Evolutionary conservation across 2,888 invertebrate species (phyloP).

Genomic region (Drosophila formosana): DNA sequence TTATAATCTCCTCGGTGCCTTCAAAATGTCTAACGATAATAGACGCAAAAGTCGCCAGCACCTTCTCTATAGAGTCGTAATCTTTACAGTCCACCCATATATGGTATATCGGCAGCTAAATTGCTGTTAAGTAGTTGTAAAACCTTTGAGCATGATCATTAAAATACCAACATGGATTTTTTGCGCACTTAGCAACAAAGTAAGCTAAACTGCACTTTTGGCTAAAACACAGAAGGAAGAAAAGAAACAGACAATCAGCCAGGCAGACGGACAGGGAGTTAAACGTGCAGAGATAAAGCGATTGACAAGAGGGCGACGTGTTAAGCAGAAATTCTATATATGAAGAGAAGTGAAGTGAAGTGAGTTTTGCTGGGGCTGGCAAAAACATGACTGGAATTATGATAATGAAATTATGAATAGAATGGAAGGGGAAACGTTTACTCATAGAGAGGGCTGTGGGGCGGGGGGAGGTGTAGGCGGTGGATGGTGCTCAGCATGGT

Average conservation of each 20-base stretch:
- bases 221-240: constrained; percentile 5
- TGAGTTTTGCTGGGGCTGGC: constrained; percentile 21
- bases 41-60: not conserved
- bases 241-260: constrained; percentile 17
- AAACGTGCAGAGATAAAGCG: constrained; percentile 62
- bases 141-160: constrained; percentile 43
- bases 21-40: not conserved
- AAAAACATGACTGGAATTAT: constrained; percentile 72
- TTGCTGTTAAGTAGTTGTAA: constrained; percentile 52
- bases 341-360: constrained; percentile 15
- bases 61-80: constrained; percentile 5
- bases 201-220: constrained; percentile 49
- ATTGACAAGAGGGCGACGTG: constrained; percentile 64
- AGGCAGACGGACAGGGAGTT: constrained; percentile 9
- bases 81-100: constrained; percentile 8
- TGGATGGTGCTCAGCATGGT: constrained; percentile 24
- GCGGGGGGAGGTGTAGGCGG: not conserved
- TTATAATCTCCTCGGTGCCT: not conserved
- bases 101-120: constrained; percentile 42
- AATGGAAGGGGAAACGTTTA: constrained; percentile 6
- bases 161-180: constrained; percentile 64
- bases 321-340: constrained; percentile 60
- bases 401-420: constrained; percentile 68
- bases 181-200: constrained; percentile 66
- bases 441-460: not conserved